A percentile compares a stretch with the other conserved stretches of the same genome.
Conservation (phyloP, 2,113 vertebrate genomes). For the Prolemur simus region DNA sequence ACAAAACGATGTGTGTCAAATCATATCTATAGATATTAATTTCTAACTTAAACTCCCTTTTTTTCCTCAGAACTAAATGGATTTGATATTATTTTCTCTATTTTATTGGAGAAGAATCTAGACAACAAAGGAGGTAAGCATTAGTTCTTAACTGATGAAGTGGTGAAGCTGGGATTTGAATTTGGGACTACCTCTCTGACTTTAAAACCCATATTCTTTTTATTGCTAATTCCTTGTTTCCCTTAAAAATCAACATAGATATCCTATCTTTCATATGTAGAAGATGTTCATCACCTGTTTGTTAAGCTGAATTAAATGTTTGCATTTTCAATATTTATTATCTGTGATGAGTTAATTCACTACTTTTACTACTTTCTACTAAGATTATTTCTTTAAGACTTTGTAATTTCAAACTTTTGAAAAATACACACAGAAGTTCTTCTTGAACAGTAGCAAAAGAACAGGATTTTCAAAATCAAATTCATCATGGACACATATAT, state of each 20-base stretch:
- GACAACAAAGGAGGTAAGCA: background rate
- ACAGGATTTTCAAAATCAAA: background rate
- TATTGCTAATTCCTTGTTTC: background rate
- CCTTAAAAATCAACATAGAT: background rate
- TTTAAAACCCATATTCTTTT: background rate
- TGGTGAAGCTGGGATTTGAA: background rate
- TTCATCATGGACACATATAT: background rate
- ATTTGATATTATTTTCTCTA: background rate
- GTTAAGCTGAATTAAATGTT: slow-evolving; percentile 21
- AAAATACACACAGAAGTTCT: background rate
- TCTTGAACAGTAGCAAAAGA: background rate
- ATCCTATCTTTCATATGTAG: background rate
- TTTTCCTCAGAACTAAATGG: background rate
- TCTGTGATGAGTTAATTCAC: background rate
- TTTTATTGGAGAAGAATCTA: slow-evolving; percentile 2
- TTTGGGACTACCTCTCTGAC: background rate
- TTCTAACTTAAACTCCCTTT: background rate
- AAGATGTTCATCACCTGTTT: background rate
- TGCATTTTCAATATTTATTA: background rate
- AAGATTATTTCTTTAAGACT: background rate
- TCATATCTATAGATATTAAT: background rate
- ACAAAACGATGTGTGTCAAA: background rate
- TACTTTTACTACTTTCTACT: background rate
- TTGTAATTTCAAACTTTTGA: slow-evolving; percentile 20
- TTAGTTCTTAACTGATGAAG: background rate